Evolutionary conservation across 2,113 vertebrate species (phyloP).

Genomic region (Paralichthys olivaceus): DNA sequence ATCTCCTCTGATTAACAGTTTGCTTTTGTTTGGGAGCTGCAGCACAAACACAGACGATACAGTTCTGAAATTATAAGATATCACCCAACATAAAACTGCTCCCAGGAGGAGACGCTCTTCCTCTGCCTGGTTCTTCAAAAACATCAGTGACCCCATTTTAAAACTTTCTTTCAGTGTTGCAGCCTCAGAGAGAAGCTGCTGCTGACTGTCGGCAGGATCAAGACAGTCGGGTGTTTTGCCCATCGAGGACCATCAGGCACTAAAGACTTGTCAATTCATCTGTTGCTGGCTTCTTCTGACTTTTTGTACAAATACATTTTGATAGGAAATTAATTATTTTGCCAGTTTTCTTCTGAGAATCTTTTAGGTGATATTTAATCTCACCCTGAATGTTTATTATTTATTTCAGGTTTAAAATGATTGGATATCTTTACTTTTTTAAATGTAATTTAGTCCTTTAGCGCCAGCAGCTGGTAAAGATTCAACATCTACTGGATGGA

Average conservation of each 20-base stretch:
- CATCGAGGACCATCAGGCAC: background rate
- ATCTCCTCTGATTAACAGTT: background rate
- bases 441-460: no score
- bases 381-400: background rate
- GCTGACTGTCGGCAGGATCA: background rate
- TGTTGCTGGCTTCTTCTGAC: constrained; percentile 7
- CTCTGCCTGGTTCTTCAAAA: constrained; percentile 15
- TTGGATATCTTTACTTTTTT: no score
- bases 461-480: no score
- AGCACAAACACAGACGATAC: background rate
- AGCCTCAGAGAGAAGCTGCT: constrained; percentile 20
- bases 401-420: no score
- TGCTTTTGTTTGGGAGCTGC: background rate
- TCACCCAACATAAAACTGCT: background rate
- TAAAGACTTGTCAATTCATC: constrained; percentile 6
- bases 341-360: background rate
- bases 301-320: background rate
- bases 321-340: background rate
- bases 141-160: constrained; percentile 16
- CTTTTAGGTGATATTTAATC: background rate
- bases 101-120: background rate
- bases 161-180: background rate
- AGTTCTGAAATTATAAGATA: constrained; percentile 8
- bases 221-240: background rate
- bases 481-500: no score